phyloP scores from a whole-genome alignment of 1,140 invertebrate genomes.

The Lutraria rhynchaena region DNA sequence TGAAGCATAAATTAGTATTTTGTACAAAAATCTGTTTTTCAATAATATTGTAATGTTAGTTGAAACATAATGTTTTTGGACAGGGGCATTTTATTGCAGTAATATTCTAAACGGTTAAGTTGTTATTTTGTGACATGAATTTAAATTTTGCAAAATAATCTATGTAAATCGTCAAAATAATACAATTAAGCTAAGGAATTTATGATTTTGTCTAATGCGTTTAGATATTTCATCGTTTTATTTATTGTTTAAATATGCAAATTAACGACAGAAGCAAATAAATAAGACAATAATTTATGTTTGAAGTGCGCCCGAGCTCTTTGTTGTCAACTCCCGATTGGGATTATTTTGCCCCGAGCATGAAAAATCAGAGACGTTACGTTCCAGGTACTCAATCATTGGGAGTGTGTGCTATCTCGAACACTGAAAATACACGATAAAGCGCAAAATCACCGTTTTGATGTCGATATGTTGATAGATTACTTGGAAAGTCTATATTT shows the following conservation, averaged over 20 bases:
- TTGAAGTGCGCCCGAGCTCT: constrained; percentile 42
- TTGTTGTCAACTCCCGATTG: constrained; percentile 40
- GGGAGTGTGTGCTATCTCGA: background rate
- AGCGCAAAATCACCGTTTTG: background rate
- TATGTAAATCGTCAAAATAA: too few species aligned
- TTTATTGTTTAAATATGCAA: constrained; percentile 53
- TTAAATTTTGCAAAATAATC: too few species aligned
- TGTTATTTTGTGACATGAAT: too few species aligned
- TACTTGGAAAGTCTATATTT: too few species aligned
- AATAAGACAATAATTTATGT: constrained; percentile 36
- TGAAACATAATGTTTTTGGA: too few species aligned
- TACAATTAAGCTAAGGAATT: background rate
- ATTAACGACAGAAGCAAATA: constrained; percentile 43
- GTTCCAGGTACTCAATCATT: constrained; percentile 26
- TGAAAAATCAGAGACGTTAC: constrained; percentile 31
- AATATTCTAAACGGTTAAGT: too few species aligned
- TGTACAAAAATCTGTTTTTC: too few species aligned
- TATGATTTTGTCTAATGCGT: background rate
- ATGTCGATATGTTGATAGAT: constrained; percentile 35
- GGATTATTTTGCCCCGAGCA: background rate
- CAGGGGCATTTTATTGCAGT: too few species aligned
- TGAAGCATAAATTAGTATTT: too few species aligned
- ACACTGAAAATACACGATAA: constrained; percentile 30
- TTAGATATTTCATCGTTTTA: constrained; percentile 35
- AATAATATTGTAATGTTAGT: too few species aligned